Conservation (phyloP, 2,797 vertebrate genomes). For the Leptatherina wallacei region DNA sequence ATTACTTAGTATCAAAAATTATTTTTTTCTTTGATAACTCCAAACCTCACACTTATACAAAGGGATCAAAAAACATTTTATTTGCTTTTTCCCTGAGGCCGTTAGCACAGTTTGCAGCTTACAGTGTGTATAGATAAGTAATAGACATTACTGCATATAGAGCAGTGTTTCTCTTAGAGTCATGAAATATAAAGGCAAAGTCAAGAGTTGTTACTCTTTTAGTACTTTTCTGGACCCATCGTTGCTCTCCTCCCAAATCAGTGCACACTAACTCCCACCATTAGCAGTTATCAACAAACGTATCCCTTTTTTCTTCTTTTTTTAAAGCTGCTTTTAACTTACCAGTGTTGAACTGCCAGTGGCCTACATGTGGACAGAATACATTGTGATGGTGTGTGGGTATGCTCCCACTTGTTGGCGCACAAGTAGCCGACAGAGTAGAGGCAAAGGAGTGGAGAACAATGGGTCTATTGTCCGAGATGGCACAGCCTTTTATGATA, state of each 20-base stretch:
- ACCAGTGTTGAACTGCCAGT: conserved; percentile 56
- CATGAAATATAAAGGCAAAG: conserved; percentile 20
- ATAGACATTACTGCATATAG: conserved; percentile 25
- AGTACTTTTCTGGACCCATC: conserved; percentile 34
- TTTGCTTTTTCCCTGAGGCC: not conserved
- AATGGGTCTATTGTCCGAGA: conserved; percentile 77
- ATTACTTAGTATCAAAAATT: not conserved
- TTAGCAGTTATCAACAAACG: conserved; percentile 42
- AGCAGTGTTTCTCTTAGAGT: conserved; percentile 4
- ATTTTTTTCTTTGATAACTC: not conserved
- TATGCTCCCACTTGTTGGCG: conserved; percentile 47
- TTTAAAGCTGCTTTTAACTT: conserved; percentile 45
- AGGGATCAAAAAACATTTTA: not conserved
- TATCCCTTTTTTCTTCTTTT: conserved; percentile 50
- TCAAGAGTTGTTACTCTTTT: conserved; percentile 38
- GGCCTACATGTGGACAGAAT: conserved; percentile 51
- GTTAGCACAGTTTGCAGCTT: conserved; percentile 10
- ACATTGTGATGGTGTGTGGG: conserved; percentile 61
- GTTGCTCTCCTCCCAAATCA: conserved; percentile 6
- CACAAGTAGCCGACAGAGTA: conserved; percentile 54
- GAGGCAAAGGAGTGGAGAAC: conserved; percentile 64
- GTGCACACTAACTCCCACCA: conserved; percentile 16
- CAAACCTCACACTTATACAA: not conserved
- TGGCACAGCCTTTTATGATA: conserved; percentile 74
- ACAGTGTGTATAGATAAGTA: conserved; percentile 18